These are phyloP conservation scores for Parazoanthus swiftii DNA, from an alignment of 92 coral and sea anemone species.

Conservation along the genomic window DNA sequence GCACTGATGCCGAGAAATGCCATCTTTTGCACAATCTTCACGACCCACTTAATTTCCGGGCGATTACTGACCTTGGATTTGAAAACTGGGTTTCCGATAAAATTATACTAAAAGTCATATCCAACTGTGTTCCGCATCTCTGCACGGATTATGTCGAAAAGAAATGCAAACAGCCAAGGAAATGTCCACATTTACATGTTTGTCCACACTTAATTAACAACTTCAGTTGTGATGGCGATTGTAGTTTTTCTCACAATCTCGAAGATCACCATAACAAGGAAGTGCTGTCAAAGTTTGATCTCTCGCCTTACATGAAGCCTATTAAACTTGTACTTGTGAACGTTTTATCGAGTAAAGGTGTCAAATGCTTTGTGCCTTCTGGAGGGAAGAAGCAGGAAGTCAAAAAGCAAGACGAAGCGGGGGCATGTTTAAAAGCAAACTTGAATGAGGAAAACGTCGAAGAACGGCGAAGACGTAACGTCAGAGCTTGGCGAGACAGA, in stretches of 20 bases:
- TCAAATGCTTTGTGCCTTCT: neutral
- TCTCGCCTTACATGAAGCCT: conserved; percentile 34
- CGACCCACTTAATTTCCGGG: conserved; percentile 39
- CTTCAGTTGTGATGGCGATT: conserved; percentile 25
- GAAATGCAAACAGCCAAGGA: conserved; percentile 14
- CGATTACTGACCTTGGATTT: conserved; percentile 35
- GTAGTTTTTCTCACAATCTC: conserved; percentile 40
- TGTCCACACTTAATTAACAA: conserved; percentile 39
- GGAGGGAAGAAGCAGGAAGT: conserved; percentile 7
- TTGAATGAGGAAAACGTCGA: neutral
- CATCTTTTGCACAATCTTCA: conserved; percentile 40
- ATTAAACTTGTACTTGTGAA: conserved; percentile 3
- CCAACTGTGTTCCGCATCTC: conserved; percentile 46
- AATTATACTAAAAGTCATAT: conserved; percentile 20
- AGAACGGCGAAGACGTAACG: neutral
- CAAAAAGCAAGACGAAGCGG: neutral
- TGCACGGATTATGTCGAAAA: conserved; percentile 41
- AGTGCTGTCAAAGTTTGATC: conserved; percentile 15
- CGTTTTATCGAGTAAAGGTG: conserved; percentile 10
- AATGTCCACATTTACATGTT: conserved; percentile 44
- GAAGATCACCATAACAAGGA: conserved; percentile 39
- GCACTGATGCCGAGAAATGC: conserved; percentile 29
- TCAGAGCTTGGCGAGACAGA: no score
- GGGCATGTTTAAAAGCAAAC: neutral
- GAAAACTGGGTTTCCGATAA: conserved; percentile 26